Percentiles rank a stretch among this genome's conserved stretches.
phyloP scores from a whole-genome alignment of 2,888 invertebrate genomes.

The Dermolepida albohirtum region DNA sequence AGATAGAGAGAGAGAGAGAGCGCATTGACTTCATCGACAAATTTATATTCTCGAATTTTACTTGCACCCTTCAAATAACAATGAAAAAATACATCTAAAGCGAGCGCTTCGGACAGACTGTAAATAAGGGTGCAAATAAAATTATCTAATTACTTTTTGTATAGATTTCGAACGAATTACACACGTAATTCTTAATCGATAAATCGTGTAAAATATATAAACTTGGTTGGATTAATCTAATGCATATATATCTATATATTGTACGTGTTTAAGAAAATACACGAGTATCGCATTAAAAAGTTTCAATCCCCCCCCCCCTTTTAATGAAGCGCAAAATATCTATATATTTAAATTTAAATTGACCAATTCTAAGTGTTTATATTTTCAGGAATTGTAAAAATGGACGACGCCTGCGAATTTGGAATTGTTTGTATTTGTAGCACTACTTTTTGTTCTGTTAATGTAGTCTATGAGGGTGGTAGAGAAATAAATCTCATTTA shows the following conservation, averaged over 20 bases:
- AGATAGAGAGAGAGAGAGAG: slow-evolving; percentile 5
- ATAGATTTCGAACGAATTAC: not conserved
- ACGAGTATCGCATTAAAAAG: too few relatives aligned
- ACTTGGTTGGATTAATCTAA: slow-evolving; percentile 17
- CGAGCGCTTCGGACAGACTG: not conserved
- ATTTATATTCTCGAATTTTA: slow-evolving; percentile 4
- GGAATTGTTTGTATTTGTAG: too few relatives aligned
- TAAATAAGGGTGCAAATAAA: slow-evolving; percentile 6
- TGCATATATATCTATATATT: not conserved
- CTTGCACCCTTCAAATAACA: slow-evolving; percentile 6
- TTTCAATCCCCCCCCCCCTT: too few relatives aligned
- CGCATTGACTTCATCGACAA: slow-evolving; percentile 5
- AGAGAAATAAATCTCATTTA: too few relatives aligned
- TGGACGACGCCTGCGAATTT: too few relatives aligned
- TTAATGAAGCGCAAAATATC: too few relatives aligned
- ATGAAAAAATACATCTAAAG: slow-evolving; percentile 22
- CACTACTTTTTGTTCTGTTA: too few relatives aligned
- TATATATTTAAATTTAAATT: too few relatives aligned
- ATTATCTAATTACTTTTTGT: not conserved
- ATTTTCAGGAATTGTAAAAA: too few relatives aligned
- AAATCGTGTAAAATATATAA: not conserved
- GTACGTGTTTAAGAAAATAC: not conserved
- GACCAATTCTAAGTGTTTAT: too few relatives aligned
- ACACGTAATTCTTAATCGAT: not conserved
- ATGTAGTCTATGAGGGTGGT: too few relatives aligned